A percentile compares a stretch with the other conserved stretches of the same genome.
phyloP scores from a whole-genome alignment of 2,113 vertebrate species.

The Myotis davidii region DNA sequence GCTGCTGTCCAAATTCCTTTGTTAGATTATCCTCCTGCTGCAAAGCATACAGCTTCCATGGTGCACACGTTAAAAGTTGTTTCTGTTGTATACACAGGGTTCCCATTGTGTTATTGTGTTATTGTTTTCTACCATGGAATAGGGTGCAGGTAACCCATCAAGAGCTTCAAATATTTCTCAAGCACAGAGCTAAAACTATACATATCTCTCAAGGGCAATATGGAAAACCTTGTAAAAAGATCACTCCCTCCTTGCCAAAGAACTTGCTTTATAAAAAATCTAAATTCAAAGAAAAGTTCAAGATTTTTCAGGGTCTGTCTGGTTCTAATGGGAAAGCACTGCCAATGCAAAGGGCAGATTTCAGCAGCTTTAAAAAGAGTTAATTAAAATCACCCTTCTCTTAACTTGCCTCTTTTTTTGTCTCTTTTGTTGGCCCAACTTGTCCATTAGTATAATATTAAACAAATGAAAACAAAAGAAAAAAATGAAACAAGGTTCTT shows the following conservation, averaged over 20 bases:
- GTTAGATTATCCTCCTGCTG: background rate
- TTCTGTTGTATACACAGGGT: background rate
- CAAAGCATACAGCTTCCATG: background rate
- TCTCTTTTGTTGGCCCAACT: slow-evolving; percentile 75
- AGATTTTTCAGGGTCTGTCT: slow-evolving; percentile 56
- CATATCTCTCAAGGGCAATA: background rate
- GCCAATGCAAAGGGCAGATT: slow-evolving; percentile 58
- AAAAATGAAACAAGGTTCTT: slow-evolving; percentile 63
- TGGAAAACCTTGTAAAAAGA: background rate
- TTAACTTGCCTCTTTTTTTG: slow-evolving; percentile 71
- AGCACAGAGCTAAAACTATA: background rate
- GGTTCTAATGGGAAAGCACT: slow-evolving; percentile 58
- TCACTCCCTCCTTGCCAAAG: background rate
- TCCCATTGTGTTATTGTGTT: background rate
- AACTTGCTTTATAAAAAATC: background rate
- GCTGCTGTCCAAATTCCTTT: slow-evolving; percentile 13
- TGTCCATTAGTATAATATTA: slow-evolving; percentile 79
- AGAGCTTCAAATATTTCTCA: background rate
- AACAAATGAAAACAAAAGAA: slow-evolving; percentile 78
- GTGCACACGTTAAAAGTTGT: background rate
- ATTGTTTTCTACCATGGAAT: background rate
- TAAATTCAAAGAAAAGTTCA: slow-evolving; percentile 58
- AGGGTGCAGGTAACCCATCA: background rate
- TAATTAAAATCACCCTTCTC: slow-evolving; percentile 78
- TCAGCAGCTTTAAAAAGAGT: slow-evolving; percentile 72